Base-by-base conservation (phyloP, 2,797 vertebrate genomes). In the Syngnathus rostellatus region DNA sequence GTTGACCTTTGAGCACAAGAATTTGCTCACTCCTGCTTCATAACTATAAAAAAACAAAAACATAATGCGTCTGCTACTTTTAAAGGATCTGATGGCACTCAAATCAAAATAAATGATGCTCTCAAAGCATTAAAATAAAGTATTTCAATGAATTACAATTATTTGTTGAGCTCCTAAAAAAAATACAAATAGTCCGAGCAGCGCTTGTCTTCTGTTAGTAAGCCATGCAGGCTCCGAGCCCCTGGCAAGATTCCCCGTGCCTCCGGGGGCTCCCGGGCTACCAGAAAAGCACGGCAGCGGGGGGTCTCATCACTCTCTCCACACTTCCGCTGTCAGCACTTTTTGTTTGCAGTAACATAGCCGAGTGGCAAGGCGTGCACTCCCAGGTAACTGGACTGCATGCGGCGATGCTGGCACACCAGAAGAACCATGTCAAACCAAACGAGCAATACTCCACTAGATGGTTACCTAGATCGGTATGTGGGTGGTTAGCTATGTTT, bases 281-380 rank as follows among this genome's bases (percentile, higher is more conserved):
- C 72, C 58, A 9, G 64, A 69, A 78, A 79, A 72, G 81, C 48
- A 50, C 48, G 19, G 48, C 48, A 16, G 91, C 90, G 85, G 93
- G 95, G 91, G 86, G 87, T 85, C 93, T 91, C 93, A 94, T 96
- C 93, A 93, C 88, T 97, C 96, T 98, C 95, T 94, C 94, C 96
- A 97, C 95, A 95, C 96, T 98, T 98, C 93, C 97, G 95, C 95
- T 96, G 97, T 98, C 96, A 93, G 76, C 21, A 70, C 78, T 89
- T 88, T 93, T 96, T 97, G 94, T 97, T 83, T 86, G 81, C 71
- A 23, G 74, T 87, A 82, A 83, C 94, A 96, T 96, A 94, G 93
- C 93, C 95, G 87, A 92, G 90, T 85, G 90, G 83, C 81, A 83
- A 89, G 89, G 84, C 87, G 81, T 89, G 80, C 94, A 92, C 92